Percentiles rank a stretch among this genome's conserved stretches.
phyloP scores from a whole-genome alignment of 2,113 vertebrate species.

The Psittacula cyanocephala region DNA sequence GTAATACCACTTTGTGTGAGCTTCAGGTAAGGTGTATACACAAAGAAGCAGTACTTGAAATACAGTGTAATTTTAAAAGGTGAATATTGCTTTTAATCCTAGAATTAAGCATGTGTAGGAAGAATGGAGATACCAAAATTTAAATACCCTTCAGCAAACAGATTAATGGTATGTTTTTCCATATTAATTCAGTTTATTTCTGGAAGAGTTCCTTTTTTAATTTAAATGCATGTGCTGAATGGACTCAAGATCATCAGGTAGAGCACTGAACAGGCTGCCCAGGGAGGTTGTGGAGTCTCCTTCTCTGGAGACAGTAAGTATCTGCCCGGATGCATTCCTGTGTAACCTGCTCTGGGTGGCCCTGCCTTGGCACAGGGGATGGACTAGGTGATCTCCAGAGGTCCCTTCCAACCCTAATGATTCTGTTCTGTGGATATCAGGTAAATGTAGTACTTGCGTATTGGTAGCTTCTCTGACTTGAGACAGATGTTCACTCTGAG shows the following conservation, averaged over 20 bases:
- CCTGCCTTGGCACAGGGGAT: no score
- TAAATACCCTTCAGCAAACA: not conserved
- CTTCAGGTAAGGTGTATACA: not conserved
- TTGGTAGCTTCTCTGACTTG: not conserved
- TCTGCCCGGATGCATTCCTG: no score
- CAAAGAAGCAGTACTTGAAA: not conserved
- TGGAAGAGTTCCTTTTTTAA: not conserved
- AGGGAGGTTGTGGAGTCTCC: no score
- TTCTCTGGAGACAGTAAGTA: no score
- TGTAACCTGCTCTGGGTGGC: no score
- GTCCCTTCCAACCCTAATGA: no score
- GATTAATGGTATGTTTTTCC: not conserved
- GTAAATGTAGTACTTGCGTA: not conserved
- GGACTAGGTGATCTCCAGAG: no score
- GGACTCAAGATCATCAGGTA: not conserved
- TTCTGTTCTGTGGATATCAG: not conserved
- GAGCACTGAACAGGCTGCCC: no score
- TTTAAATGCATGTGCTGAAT: not conserved
- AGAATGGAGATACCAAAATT: not conserved
- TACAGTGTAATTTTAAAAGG: not conserved
- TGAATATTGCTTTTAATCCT: not conserved
- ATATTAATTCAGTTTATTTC: not conserved
- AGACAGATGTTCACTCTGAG: accelerated
- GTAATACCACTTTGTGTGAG: not conserved
- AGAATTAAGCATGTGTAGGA: not conserved